phyloP scores from a whole-genome alignment of 2,113 vertebrate genomes.

The Oreochromis niloticus region DNA sequence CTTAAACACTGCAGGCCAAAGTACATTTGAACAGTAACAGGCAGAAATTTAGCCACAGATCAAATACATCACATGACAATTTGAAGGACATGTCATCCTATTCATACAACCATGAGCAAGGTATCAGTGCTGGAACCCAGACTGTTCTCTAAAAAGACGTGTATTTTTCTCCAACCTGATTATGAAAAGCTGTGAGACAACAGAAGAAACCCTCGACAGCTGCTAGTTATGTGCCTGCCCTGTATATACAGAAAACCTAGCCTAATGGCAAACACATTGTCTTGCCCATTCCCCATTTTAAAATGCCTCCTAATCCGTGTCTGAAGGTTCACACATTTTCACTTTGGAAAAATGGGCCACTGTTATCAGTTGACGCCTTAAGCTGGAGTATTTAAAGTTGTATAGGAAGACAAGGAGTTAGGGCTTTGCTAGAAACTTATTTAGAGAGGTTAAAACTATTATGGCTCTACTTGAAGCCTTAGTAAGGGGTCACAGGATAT shows the following conservation, averaged over 20 bases:
- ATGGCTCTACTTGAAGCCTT: neutral
- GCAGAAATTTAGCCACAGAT: neutral
- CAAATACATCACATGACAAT: neutral
- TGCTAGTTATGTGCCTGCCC: neutral
- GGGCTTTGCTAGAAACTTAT: neutral
- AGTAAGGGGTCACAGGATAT: neutral
- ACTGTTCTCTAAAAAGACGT: neutral
- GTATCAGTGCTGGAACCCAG: neutral
- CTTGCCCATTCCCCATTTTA: neutral
- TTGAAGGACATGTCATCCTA: neutral
- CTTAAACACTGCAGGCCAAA: neutral
- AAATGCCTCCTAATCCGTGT: neutral
- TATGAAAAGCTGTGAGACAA: neutral
- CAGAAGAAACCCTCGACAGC: neutral
- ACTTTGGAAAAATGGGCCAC: neutral
- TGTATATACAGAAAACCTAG: neutral
- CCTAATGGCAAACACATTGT: neutral
- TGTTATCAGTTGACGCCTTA: neutral
- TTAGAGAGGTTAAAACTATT: neutral
- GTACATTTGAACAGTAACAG: neutral
- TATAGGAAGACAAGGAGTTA: neutral
- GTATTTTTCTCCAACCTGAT: neutral
- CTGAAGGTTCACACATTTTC: neutral
- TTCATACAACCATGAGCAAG: neutral
- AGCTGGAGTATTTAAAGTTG: neutral